These are phyloP conservation scores for Apus apus DNA, from an alignment of 2,113 vertebrate genomes.

Conservation along the genomic window DNA sequence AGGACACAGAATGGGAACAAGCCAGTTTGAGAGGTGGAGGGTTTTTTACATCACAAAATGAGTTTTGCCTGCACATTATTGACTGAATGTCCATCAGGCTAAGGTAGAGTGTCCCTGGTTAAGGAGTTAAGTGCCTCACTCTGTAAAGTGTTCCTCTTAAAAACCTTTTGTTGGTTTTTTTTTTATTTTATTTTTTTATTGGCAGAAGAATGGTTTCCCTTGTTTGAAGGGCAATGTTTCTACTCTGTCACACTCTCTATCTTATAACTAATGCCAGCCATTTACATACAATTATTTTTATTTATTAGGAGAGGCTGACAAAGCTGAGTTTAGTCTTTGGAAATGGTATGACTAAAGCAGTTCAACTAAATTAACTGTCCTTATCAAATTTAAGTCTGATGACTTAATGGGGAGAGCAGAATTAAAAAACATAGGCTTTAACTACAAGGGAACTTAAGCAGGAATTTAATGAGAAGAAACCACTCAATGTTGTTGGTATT, in stretches of 20 bases:
- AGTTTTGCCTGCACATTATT: background rate
- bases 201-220: background rate
- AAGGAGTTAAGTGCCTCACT: background rate
- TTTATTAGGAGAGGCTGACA: background rate
- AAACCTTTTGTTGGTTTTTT: background rate
- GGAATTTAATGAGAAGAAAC: background rate
- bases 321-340: background rate
- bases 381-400: background rate
- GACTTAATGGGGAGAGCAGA: background rate
- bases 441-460: background rate
- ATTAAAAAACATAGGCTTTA: slow-evolving; percentile 1
- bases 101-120: background rate
- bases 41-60: background rate
- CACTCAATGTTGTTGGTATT: background rate
- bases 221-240: background rate
- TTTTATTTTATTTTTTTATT: background rate
- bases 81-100: background rate
- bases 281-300: background rate
- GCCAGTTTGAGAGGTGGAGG: background rate
- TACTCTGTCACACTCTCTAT: background rate
- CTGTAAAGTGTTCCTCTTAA: background rate
- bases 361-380: slow-evolving; percentile 10
- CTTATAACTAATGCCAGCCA: background rate
- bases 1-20: fast-evolving
- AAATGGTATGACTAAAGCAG: background rate